A percentile compares a stretch with the other conserved stretches of the same genome.
Evolutionary conservation across 1,140 invertebrate genomes (phyloP).

Genomic region (Nomia melanderi): DNA sequence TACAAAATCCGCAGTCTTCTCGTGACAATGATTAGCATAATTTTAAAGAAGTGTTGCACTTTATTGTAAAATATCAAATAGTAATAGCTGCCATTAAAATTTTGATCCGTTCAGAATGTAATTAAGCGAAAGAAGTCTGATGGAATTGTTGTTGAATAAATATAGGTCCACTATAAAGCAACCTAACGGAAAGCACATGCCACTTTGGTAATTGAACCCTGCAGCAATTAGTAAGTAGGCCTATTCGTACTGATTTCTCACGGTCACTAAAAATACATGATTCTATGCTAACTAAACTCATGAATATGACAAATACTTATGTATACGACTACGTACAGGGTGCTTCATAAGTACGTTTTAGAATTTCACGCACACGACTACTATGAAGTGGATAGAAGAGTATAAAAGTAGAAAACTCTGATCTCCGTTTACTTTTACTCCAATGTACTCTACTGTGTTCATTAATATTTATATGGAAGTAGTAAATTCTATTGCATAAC

Average conservation of each 20-base stretch:
- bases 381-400: neutral
- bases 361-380: neutral
- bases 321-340: slow-evolving; percentile 2
- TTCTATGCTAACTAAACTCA: slow-evolving; percentile 3
- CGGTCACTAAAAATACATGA: neutral
- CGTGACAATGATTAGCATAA: no score
- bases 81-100: no score
- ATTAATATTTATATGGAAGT: neutral
- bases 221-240: slow-evolving; percentile 6
- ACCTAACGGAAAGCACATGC: slow-evolving; percentile 34
- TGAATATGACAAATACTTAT: neutral
- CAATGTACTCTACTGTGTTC: neutral
- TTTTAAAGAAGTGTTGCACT: no score
- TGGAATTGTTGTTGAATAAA: neutral
- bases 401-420: neutral
- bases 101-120: no score
- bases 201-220: slow-evolving; percentile 15
- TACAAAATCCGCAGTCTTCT: no score
- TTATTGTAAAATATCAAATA: no score
- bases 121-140: no score
- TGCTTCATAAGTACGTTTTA: slow-evolving; percentile 4
- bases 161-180: slow-evolving; percentile 8
- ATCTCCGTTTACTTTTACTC: neutral
- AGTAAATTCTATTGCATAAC: neutral
- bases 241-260: neutral